Percentiles rank a stretch among this genome's conserved stretches.
Conservation (phyloP, 2,888 invertebrate genomes). For the Drosophila incognita region DNA sequence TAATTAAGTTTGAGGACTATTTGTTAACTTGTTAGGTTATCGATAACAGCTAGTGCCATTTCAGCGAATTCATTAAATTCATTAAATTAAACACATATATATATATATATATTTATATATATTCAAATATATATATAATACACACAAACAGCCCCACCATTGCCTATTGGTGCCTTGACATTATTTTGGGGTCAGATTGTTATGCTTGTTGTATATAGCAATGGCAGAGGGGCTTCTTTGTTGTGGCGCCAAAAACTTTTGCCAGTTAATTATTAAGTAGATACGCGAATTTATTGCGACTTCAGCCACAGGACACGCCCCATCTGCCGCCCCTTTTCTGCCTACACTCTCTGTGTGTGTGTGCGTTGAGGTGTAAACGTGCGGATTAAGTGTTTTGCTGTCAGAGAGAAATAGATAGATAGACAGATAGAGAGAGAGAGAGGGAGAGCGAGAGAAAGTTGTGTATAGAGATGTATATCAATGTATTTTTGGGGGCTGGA, state of each 20-base stretch:
- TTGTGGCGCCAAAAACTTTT: constrained; percentile 53
- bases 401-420: constrained; percentile 19
- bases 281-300: constrained; percentile 76
- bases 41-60: not conserved
- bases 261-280: constrained; percentile 79
- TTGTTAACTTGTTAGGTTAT: not conserved
- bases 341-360: constrained; percentile 40
- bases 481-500: constrained; percentile 35
- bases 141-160: not conserved
- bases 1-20: not conserved
- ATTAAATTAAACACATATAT: not conserved
- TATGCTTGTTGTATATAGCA: constrained; percentile 8
- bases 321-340: constrained; percentile 1
- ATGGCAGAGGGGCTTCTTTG: constrained; percentile 29
- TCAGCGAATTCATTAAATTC: constrained; percentile 1
- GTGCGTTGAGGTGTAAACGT: constrained; percentile 81
- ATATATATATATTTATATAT: not conserved
- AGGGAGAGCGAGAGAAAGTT: not conserved
- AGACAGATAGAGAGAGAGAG: not conserved
- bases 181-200: constrained; percentile 37
- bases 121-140: not conserved
- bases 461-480: constrained; percentile 57
- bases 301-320: constrained; percentile 39
- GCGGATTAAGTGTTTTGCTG: constrained; percentile 79
- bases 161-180: constrained; percentile 4